Evolutionary conservation across 2,113 vertebrate genomes (phyloP), one percentile per base, ranked within the genome.

Genomic region (Siniperca chuatsi): DNA sequence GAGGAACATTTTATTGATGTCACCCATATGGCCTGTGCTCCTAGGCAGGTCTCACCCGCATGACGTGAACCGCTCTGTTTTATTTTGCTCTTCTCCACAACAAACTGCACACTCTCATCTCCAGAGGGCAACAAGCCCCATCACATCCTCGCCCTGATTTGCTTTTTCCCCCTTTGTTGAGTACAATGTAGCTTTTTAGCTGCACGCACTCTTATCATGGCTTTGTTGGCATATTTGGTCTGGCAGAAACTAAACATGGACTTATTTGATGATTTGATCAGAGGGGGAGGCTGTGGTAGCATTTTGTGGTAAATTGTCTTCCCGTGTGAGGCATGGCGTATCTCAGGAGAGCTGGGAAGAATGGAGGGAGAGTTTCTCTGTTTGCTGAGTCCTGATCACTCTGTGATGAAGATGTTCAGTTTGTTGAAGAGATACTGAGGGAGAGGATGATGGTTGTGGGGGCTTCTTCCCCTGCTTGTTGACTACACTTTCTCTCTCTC

Each of bases 151-250:
- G 35, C 70, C 73, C 57, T 35, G 79, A 84, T 91, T 85, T 69
- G 52, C 37, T 72, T 66, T 82, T 57, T 16, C 42, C 77, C 76
- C 54, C 54, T 89, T 93, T 89, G 83, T 91, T 70, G 70, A 84
- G 88, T 89, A 95, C 93, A 95, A 93, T 95, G 95, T 95, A 90
- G 85, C 93, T 68, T 88, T 93, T 93, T 88, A 83, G 88, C 88
- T 55, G 69, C 29, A 52, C 0, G 23, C 62, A 44, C 55, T 73
- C 86, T 90, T 95, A 95, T 96, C 94, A 0, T 11, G 25, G 37
- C 7, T 87, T 70, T 93, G 92, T 91, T 92, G 89, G 90, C 90
- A 92, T 95, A 88, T 89, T 94, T 92, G 72, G 13, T 50, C 71
- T 25, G 64, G 66, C 81, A 76, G 81, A 92, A 83, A 90, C 73